A percentile compares a stretch with the other conserved stretches of the same genome.
Evolutionary conservation across 2,797 vertebrate species (phyloP).

Genomic region (Chromobotia macracanthus): DNA sequence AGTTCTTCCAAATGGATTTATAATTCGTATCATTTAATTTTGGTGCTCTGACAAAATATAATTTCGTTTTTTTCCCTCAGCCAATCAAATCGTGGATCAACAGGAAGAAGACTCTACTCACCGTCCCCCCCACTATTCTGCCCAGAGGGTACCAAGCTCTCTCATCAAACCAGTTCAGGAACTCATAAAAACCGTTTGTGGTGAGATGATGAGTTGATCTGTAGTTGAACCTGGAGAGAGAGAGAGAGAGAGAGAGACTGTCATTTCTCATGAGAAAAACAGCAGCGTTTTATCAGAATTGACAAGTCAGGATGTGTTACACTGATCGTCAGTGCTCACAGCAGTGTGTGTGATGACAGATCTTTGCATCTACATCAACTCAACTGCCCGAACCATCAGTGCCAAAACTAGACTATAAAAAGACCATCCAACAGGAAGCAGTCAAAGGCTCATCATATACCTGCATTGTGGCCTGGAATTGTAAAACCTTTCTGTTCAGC

Average conservation of each 20-base stretch:
- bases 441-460: background rate
- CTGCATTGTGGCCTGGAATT: too few relatives aligned
- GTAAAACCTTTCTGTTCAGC: background rate
- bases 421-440: background rate
- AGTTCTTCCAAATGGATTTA: too few relatives aligned
- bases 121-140: slow-evolving; percentile 91
- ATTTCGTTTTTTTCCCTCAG: too few relatives aligned
- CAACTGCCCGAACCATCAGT: background rate
- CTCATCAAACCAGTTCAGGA: slow-evolving; percentile 93
- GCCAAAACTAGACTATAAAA: slow-evolving; percentile 8
- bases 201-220: slow-evolving; percentile 91
- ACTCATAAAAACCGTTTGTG: slow-evolving; percentile 90
- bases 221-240: slow-evolving; percentile 84
- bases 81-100: background rate
- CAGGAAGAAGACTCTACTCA: slow-evolving; percentile 66
- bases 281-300: background rate
- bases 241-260: background rate
- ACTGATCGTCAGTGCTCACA: background rate
- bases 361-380: slow-evolving; percentile 6
- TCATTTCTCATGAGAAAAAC: slow-evolving; percentile 2
- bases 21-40: too few relatives aligned
- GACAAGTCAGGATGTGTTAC: background rate
- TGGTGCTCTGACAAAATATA: background rate
- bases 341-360: background rate
- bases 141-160: slow-evolving; percentile 90